phyloP scores from a whole-genome alignment of 1,140 invertebrate genomes.

The Medauroidea extradentata region DNA sequence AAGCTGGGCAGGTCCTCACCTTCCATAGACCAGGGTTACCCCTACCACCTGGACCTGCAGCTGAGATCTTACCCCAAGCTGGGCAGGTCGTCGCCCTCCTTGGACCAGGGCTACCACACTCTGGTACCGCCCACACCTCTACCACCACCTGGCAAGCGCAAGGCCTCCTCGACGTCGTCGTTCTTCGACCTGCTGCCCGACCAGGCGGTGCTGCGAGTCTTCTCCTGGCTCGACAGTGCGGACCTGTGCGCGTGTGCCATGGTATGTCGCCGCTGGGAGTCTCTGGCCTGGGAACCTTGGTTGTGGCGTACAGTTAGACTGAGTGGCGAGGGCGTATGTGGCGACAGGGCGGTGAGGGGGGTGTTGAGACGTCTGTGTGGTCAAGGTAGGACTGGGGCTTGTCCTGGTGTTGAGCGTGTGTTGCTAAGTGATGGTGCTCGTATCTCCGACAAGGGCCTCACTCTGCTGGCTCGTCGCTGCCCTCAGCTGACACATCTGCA shows the following conservation, averaged over 20 bases:
- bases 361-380: conserved; percentile 56
- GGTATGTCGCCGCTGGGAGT: conserved; percentile 76
- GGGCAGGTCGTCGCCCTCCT: conserved; percentile 51
- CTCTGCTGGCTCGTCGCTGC: conserved; percentile 61
- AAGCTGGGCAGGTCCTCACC: conserved; percentile 51
- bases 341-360: conserved; percentile 63
- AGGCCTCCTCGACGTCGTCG: conserved; percentile 27
- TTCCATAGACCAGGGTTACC: conserved; percentile 22
- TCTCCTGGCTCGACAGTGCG: conserved; percentile 69
- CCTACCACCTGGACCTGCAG: not conserved
- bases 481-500: conserved; percentile 68
- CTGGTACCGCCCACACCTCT: conserved; percentile 54
- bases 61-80: conserved; percentile 36
- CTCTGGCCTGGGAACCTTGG: conserved; percentile 73
- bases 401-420: conserved; percentile 57
- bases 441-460: conserved; percentile 70
- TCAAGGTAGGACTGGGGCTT: conserved; percentile 51
- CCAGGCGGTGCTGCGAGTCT: conserved; percentile 56
- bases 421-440: conserved; percentile 66
- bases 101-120: conserved; percentile 73
- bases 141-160: conserved; percentile 34
- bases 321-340: conserved; percentile 57
- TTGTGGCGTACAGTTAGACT: conserved; percentile 69
- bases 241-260: conserved; percentile 74
- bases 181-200: conserved; percentile 51